These are phyloP conservation scores for Zoanthus solanderi DNA, from an alignment of 92 coral and sea anemone genomes.

Conservation along the genomic window DNA sequence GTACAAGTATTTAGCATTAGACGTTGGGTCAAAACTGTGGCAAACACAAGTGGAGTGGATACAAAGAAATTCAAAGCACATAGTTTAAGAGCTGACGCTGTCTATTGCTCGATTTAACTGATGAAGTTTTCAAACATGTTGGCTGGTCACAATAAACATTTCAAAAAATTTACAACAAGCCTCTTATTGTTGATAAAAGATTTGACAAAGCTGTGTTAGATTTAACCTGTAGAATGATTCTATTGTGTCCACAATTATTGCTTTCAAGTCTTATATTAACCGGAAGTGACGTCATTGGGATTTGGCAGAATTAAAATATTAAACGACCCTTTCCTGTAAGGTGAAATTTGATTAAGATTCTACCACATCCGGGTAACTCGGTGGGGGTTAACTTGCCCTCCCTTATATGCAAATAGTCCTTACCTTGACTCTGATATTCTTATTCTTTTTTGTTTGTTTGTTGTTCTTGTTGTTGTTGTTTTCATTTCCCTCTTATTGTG, in stretches of 20 bases:
- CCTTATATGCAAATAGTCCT: neutral
- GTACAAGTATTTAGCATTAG: neutral
- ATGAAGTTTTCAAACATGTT: neutral
- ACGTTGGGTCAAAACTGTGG: neutral
- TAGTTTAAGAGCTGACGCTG: neutral
- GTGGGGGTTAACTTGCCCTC: slow-evolving; percentile 13
- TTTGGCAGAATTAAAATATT: too few relatives aligned
- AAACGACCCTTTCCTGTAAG: too few relatives aligned
- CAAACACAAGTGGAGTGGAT: too few relatives aligned
- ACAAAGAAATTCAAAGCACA: neutral
- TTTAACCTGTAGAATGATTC: too few relatives aligned
- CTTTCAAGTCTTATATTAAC: too few relatives aligned
- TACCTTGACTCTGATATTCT: neutral
- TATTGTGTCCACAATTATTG: too few relatives aligned
- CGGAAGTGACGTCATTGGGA: too few relatives aligned
- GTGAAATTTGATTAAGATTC: too few relatives aligned
- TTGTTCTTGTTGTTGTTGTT: neutral
- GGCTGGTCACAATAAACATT: neutral
- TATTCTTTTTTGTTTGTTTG: neutral
- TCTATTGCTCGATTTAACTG: slow-evolving; percentile 15
- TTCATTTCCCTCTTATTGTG: neutral
- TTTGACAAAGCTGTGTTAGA: too few relatives aligned
- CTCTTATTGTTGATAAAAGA: too few relatives aligned
- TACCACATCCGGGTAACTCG: neutral
- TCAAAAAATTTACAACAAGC: too few relatives aligned